Evolutionary conservation across 2,113 vertebrate genomes (phyloP), one percentile per base, ranked within the genome.

Genomic region (Podiceps cristatus): DNA sequence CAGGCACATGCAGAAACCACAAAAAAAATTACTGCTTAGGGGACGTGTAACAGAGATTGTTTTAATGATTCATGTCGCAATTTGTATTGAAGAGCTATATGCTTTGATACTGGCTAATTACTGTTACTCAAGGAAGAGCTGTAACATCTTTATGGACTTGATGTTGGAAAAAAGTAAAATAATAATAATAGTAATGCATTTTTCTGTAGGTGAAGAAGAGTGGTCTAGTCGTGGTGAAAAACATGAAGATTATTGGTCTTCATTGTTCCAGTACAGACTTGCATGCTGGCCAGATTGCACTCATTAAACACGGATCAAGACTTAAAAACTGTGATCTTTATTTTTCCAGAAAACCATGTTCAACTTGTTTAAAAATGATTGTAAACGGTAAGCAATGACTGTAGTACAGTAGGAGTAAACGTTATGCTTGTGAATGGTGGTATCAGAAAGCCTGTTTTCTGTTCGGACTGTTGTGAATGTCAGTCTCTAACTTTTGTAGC

Each of bases 291-390:
- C 99, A 99, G 97, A 99, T 99, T 62, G 99, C 99, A 52, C 98
- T 99, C 79, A 98, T 99, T 92, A 99, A 98, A 88, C 99, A 99
- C 0, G 99, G 99, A 37, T 98, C 98, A 52, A 96, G 95, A 14
- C 97, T 99, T 91, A 98, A 98, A 73, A 98, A 98, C 92, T 99
- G 99, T 93, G 99, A 99, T 95, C 98, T 99, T 76, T 99, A 99
- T 97, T 99, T 99, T 98, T 99, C 99, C 53, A 98, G 99, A 97
- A 99, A 99, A 91, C 99, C 99, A 6, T 99, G 99, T 82, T 99
- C 99, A 9, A 98, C 99, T 49, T 99, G 99, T 96, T 98, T 99
- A 90, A 99, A 99, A 98, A 99, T 99, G 99, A 98, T 99, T 93
- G 99, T 99, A 95, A 99, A 99, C 7, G 99, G 99, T 99, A 98